Conservation (phyloP, 2,113 vertebrate genomes). For the Procavia capensis region DNA sequence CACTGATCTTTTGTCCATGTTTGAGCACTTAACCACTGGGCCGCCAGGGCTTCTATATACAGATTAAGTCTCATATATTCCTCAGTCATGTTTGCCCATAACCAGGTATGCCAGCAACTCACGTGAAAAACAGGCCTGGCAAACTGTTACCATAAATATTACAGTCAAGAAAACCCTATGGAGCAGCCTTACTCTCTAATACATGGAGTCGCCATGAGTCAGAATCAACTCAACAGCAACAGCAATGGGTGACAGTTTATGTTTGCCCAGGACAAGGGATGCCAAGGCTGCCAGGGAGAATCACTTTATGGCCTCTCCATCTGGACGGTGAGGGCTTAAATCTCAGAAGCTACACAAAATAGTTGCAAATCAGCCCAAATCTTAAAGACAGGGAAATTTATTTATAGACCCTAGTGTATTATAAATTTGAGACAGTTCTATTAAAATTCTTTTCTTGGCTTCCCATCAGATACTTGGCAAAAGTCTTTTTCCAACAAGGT, state of each 20-base stretch:
- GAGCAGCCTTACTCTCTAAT: background rate
- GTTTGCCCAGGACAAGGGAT: background rate
- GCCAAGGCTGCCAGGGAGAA: constrained; percentile 60
- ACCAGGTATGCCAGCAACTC: background rate
- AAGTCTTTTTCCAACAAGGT: constrained; percentile 75
- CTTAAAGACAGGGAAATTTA: constrained; percentile 76
- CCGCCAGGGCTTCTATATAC: no score
- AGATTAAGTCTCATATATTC: background rate
- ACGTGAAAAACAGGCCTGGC: background rate
- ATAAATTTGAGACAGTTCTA: constrained; percentile 75
- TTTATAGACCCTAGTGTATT: constrained; percentile 14
- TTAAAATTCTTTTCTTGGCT: constrained; percentile 78
- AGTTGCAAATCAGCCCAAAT: constrained; percentile 76
- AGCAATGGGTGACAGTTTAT: background rate
- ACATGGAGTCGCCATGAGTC: background rate
- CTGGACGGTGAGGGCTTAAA: constrained; percentile 45
- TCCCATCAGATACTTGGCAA: constrained; percentile 69
- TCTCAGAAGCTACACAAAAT: constrained; percentile 62
- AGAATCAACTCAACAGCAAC: no score
- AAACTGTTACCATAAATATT: background rate
- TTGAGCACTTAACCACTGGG: no score
- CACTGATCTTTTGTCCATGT: no score
- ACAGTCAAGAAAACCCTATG: no score
- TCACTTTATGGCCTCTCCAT: constrained; percentile 64
- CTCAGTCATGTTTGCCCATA: background rate